These are phyloP conservation scores for Erebia ligea DNA, from an alignment of 2,888 invertebrate species.

Conservation along the genomic window DNA sequence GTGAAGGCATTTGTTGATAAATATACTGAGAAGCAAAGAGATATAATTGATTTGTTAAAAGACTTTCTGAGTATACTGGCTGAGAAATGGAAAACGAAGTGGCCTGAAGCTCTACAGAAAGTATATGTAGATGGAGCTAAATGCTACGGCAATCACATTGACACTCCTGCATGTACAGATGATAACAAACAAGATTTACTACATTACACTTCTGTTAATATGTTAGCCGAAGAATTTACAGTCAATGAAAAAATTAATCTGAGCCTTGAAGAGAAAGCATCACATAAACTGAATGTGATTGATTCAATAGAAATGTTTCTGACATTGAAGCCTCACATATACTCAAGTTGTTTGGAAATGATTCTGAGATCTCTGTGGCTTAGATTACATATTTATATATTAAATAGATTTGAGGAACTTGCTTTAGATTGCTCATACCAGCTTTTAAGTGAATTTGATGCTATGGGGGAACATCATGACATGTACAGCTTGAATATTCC, in stretches of 20 bases:
- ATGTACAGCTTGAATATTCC: slow-evolving; percentile 58
- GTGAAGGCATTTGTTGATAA: slow-evolving; percentile 85
- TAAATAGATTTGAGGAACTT: slow-evolving; percentile 70
- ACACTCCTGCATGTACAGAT: slow-evolving; percentile 67
- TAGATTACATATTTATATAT: slow-evolving; percentile 68
- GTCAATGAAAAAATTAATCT: slow-evolving; percentile 65
- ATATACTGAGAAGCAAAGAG: slow-evolving; percentile 80
- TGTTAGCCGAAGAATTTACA: slow-evolving; percentile 70
- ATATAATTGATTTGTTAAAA: slow-evolving; percentile 84
- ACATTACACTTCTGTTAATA: slow-evolving; percentile 66
- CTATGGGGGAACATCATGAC: slow-evolving; percentile 68
- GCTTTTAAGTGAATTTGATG: slow-evolving; percentile 71
- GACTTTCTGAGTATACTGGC: slow-evolving; percentile 83
- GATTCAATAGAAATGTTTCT: slow-evolving; percentile 69
- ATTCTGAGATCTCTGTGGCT: slow-evolving; percentile 71
- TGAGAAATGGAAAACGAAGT: slow-evolving; percentile 84
- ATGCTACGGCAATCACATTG: slow-evolving; percentile 76
- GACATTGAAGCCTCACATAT: slow-evolving; percentile 65
- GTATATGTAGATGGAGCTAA: slow-evolving; percentile 85
- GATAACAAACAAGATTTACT: slow-evolving; percentile 62
- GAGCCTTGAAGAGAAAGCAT: slow-evolving; percentile 50
- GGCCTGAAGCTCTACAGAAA: slow-evolving; percentile 84
- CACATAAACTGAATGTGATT: slow-evolving; percentile 61
- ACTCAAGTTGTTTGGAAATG: slow-evolving; percentile 63
- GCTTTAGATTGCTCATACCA: slow-evolving; percentile 74